Evolutionary conservation across 1,140 invertebrate species (phyloP).

Genomic region (Trichogramma pretiosum): DNA sequence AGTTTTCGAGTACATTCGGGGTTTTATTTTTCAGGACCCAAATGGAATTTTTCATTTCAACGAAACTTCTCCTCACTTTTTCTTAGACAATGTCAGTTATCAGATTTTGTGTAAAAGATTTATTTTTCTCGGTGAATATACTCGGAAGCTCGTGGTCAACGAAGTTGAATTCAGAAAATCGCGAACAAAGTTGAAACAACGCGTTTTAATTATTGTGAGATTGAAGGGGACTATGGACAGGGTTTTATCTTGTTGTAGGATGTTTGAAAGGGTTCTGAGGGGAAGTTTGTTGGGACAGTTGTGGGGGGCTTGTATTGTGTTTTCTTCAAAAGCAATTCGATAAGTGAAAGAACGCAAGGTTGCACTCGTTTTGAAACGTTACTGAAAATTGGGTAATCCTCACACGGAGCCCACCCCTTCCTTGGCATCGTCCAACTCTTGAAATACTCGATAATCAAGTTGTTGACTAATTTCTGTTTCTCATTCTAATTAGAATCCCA

Average conservation of each 20-base stretch:
- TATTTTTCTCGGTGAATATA: too few species aligned
- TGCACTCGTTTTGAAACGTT: constrained; percentile 38
- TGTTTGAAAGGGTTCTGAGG: constrained; percentile 30
- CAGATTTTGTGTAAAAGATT: too few species aligned
- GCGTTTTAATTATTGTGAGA: constrained; percentile 37
- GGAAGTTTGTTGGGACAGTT: constrained; percentile 27
- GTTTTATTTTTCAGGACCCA: neutral
- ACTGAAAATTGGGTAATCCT: constrained; percentile 32
- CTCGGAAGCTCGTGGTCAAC: too few species aligned
- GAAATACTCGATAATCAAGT: neutral
- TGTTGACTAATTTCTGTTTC: too few species aligned
- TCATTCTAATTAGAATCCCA: neutral
- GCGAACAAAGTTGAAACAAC: constrained; percentile 44
- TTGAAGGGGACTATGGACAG: constrained; percentile 32
- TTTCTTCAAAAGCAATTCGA: constrained; percentile 36
- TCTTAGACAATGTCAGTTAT: too few species aligned
- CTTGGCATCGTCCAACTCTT: neutral
- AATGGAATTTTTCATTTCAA: neutral
- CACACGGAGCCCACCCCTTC: constrained; percentile 17
- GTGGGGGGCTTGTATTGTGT: constrained; percentile 43
- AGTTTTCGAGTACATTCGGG: neutral
- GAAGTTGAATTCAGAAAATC: constrained; percentile 20
- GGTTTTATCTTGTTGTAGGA: constrained; percentile 25
- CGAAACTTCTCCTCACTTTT: too few species aligned
- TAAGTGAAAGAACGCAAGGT: constrained; percentile 46